phyloP scores from a whole-genome alignment of 1,140 invertebrate genomes.

The Drosophila mayri region DNA sequence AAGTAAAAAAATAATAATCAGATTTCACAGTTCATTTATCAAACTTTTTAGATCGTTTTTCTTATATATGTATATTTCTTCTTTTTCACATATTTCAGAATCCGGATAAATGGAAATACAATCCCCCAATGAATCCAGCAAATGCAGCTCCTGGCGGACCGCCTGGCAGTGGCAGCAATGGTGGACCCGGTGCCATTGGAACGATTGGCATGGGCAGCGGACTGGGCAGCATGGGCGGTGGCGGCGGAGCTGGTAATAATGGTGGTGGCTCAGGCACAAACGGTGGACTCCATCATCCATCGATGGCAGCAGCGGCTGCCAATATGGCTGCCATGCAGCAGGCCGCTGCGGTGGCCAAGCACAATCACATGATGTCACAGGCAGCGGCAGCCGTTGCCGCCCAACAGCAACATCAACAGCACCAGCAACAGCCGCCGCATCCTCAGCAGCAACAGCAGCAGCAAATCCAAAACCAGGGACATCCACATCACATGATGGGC shows the following conservation, averaged over 20 bases:
- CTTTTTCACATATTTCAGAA: slow-evolving; percentile 85
- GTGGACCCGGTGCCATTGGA: slow-evolving; percentile 75
- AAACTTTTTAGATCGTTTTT: too few relatives aligned
- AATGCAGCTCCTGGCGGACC: slow-evolving; percentile 78
- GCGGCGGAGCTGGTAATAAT: slow-evolving; percentile 43
- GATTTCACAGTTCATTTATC: neutral
- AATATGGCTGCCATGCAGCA: slow-evolving; percentile 82
- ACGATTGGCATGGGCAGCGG: slow-evolving; percentile 79
- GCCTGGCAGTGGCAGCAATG: slow-evolving; percentile 69
- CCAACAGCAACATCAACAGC: slow-evolving; percentile 73
- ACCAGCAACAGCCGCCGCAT: slow-evolving; percentile 61
- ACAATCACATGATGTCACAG: slow-evolving; percentile 84
- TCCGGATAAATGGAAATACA: slow-evolving; percentile 89
- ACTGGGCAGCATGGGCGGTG: slow-evolving; percentile 61
- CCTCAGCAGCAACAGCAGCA: slow-evolving; percentile 73
- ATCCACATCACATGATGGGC: slow-evolving; percentile 73
- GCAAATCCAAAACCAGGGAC: slow-evolving; percentile 69
- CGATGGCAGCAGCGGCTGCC: slow-evolving; percentile 73
- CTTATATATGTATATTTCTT: neutral
- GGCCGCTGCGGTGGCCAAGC: slow-evolving; percentile 78
- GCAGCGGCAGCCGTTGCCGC: slow-evolving; percentile 73
- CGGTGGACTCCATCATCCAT: slow-evolving; percentile 77
- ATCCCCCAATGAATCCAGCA: slow-evolving; percentile 84
- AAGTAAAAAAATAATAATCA: neutral
- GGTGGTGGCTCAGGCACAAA: slow-evolving; percentile 68